Conservation (phyloP, 2,113 vertebrate species). For the Capreolus pygargus region DNA sequence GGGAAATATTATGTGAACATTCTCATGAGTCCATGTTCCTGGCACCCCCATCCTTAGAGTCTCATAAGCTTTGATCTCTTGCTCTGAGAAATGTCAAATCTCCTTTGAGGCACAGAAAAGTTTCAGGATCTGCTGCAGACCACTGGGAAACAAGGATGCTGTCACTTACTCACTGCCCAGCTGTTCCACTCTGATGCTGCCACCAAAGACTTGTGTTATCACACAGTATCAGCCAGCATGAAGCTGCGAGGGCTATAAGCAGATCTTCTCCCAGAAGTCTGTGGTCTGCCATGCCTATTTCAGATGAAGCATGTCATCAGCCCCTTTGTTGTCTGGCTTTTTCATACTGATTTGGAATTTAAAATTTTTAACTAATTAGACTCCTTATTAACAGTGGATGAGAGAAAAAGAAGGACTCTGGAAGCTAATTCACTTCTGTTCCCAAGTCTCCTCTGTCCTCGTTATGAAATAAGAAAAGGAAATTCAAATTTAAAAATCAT, state of each 20-base stretch:
- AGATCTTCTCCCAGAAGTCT: neutral
- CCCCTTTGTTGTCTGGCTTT: neutral
- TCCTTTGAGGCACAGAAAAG: neutral
- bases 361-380: neutral
- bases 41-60: rapidly evolving
- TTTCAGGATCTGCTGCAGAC: neutral
- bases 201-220: rapidly evolving
- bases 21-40: neutral
- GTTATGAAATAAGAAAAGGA: neutral
- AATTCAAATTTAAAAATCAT: neutral
- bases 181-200: neutral
- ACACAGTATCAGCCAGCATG: too few species aligned
- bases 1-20: neutral
- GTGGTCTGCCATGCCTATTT: rapidly evolving
- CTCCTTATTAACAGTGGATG: neutral
- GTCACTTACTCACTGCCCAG: neutral
- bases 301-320: neutral
- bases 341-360: neutral
- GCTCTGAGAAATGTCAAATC: neutral
- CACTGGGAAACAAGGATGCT: neutral
- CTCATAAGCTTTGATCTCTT: neutral
- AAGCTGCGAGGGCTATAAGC: neutral
- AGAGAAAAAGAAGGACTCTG: neutral
- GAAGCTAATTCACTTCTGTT: neutral
- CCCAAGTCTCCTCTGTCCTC: neutral